Conservation (phyloP, 1,140 invertebrate species). For the Rhagoletis zephyria region DNA sequence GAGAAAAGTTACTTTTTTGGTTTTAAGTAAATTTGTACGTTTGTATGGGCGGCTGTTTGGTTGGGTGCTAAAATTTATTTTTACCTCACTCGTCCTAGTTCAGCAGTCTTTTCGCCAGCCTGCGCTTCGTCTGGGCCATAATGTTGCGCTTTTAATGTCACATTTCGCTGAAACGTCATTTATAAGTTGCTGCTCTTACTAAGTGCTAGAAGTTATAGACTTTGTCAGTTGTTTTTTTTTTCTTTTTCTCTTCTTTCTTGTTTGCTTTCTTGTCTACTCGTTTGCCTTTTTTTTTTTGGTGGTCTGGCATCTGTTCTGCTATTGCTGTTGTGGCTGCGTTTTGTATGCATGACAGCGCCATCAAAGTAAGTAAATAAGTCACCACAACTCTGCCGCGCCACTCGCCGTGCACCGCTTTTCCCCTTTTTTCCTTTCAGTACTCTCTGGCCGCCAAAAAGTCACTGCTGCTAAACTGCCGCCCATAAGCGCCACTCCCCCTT, state of each 20-base stretch:
- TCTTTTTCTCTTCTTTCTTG: not conserved
- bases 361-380: constrained; percentile 50
- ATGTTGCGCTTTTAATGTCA: not conserved
- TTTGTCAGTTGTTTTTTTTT: not conserved
- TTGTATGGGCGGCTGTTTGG: not conserved
- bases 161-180: constrained; percentile 7
- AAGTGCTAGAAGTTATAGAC: not conserved
- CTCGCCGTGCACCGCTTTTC: not conserved
- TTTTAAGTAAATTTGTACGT: constrained; percentile 7
- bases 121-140: not conserved
- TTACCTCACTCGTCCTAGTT: not conserved
- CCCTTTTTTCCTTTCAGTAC: not conserved
- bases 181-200: constrained; percentile 8
- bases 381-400: not conserved
- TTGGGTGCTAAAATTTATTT: not conserved
- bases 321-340: not conserved
- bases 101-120: too few species aligned
- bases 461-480: not conserved
- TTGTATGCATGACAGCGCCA: constrained; percentile 34
- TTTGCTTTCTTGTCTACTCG: not conserved
- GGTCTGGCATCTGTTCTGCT: not conserved
- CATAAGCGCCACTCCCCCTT: not conserved
- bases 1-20: constrained; percentile 51
- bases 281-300: not conserved
- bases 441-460: not conserved